Conservation (phyloP, 1,140 invertebrate genomes). For the Cotesia glomerata region DNA sequence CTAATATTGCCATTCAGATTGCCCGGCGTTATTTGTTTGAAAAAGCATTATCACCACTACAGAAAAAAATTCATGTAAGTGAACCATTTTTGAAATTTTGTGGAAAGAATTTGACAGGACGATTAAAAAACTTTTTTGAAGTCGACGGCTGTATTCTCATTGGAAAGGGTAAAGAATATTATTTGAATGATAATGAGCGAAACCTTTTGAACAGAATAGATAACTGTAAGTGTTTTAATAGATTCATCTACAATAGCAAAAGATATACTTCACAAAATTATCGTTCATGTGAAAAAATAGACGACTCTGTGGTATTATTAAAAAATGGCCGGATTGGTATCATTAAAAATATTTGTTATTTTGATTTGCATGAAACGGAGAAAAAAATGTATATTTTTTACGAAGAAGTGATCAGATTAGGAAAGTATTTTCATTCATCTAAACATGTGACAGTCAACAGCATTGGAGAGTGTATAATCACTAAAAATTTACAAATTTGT, state of each 20-base stretch:
- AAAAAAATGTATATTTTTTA: too few species aligned
- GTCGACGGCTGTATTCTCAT: not conserved
- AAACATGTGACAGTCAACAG: not conserved
- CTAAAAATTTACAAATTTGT: not conserved
- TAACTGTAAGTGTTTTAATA: not conserved
- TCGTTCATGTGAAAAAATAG: not conserved
- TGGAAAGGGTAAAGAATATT: constrained; percentile 12
- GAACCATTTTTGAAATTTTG: not conserved
- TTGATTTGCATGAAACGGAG: not conserved
- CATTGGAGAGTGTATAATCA: not conserved
- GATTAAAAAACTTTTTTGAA: not conserved
- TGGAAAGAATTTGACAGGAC: not conserved
- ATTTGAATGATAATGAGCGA: not conserved
- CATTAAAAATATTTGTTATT: constrained; percentile 16
- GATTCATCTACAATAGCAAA: not conserved
- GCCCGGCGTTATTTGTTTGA: constrained; percentile 2
- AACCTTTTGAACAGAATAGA: not conserved
- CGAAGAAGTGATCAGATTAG: not conserved
- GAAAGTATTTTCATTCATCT: not conserved
- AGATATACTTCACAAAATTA: constrained; percentile 5
- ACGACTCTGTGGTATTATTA: constrained; percentile 11
- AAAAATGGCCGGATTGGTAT: constrained; percentile 3
- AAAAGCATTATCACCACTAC: not conserved
- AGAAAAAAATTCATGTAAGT: not conserved
- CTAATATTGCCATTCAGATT: constrained; percentile 3